Evolutionary conservation across 1,140 invertebrate genomes (phyloP).

Genomic region (Lamellibrachia luymesi): DNA sequence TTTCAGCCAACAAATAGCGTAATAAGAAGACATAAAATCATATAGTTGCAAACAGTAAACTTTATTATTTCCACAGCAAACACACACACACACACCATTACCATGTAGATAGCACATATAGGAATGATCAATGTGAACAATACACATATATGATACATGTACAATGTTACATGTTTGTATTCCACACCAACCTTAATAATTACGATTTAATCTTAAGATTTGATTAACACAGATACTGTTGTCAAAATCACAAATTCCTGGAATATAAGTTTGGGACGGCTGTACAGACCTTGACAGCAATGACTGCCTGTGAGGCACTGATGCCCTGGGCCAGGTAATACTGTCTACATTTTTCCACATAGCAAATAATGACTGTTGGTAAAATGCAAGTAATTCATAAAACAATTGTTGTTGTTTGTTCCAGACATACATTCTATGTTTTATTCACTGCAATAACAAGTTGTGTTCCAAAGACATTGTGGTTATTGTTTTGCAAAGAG

Average conservation of each 20-base stretch:
- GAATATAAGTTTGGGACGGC: not conserved
- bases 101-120: not conserved
- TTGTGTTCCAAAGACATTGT: too few species aligned
- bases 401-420: too few species aligned
- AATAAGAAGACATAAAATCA: not conserved
- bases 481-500: not conserved
- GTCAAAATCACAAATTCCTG: too few species aligned
- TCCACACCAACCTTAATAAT: too few species aligned
- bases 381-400: too few species aligned
- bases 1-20: not conserved
- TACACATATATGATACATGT: not conserved
- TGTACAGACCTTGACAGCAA: not conserved
- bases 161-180: too few species aligned
- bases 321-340: not conserved
- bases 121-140: not conserved
- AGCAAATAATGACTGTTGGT: not conserved
- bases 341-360: not conserved
- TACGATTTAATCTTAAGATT: too few species aligned
- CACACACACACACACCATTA: not conserved
- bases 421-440: too few species aligned
- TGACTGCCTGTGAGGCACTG: not conserved
- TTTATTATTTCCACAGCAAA: slow-evolving; percentile 1
- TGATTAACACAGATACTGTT: too few species aligned
- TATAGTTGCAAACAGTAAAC: not conserved
- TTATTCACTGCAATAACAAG: too few species aligned